Conservation (phyloP, 2,797 vertebrate species). For the Notolabrus celidotus region DNA sequence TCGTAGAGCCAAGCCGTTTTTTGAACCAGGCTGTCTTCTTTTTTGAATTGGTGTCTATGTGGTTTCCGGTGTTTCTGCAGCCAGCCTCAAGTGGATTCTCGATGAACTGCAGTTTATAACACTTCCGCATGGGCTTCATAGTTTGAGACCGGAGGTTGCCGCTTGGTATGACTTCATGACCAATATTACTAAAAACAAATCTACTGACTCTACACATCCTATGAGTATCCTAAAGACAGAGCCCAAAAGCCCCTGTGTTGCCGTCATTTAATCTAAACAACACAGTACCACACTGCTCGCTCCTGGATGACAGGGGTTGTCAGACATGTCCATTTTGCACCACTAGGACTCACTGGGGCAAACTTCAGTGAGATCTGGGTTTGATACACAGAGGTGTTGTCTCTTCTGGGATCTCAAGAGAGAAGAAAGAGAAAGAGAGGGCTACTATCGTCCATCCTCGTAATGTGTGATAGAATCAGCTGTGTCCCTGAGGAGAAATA, state of each 20-base stretch:
- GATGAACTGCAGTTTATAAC: no score
- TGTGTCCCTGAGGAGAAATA: slow-evolving; percentile 19
- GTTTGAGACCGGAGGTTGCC: no score
- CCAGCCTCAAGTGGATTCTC: no score
- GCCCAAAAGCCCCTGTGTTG: neutral
- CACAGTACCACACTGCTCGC: neutral
- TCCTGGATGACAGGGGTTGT: slow-evolving; percentile 1
- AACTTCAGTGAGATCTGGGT: slow-evolving; percentile 45
- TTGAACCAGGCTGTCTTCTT: no score
- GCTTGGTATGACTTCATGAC: no score
- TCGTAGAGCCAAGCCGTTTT: no score
- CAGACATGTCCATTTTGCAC: slow-evolving; percentile 23
- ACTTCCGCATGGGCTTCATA: no score
- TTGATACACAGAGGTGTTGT: slow-evolving; percentile 46
- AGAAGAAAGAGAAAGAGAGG: slow-evolving; percentile 13
- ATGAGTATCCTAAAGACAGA: slow-evolving; percentile 10
- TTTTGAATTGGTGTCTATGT: no score
- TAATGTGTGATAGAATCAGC: slow-evolving; percentile 26
- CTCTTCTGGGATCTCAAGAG: slow-evolving; percentile 43
- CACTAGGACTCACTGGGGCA: slow-evolving; percentile 39
- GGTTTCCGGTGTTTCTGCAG: no score
- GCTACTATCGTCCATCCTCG: slow-evolving; percentile 22
- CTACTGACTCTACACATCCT: neutral
- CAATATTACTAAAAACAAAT: neutral
- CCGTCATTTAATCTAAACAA: slow-evolving; percentile 2